A percentile compares a stretch with the other conserved stretches of the same genome.
phyloP scores from a whole-genome alignment of 2,888 invertebrate genomes.

The Eilema griseolum region DNA sequence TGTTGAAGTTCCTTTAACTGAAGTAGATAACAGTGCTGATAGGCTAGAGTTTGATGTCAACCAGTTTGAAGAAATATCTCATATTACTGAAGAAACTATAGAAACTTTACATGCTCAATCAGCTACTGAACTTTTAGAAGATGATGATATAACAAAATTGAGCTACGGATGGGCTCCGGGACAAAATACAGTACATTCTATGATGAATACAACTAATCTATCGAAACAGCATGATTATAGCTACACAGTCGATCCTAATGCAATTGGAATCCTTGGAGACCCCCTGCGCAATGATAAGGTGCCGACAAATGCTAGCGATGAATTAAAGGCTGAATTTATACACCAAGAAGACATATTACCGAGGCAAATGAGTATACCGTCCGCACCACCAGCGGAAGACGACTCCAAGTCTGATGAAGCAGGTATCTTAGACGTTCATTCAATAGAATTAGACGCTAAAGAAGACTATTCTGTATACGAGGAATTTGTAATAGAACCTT shows the following conservation, averaged over 20 bases:
- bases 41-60: constrained; percentile 52
- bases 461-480: constrained; percentile 78
- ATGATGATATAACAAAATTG: constrained; percentile 43
- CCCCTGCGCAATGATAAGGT: constrained; percentile 67
- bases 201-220: constrained; percentile 14
- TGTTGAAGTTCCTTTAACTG: constrained; percentile 68
- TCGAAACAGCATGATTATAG: constrained; percentile 55
- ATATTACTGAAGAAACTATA: constrained; percentile 74
- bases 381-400: constrained; percentile 73
- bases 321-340: constrained; percentile 72
- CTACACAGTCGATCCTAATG: constrained; percentile 58
- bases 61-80: constrained; percentile 67
- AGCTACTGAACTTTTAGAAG: constrained; percentile 66
- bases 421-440: constrained; percentile 74
- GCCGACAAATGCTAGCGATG: constrained; percentile 72
- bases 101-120: constrained; percentile 73
- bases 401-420: constrained; percentile 75
- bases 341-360: constrained; percentile 65
- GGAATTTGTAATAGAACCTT: constrained; percentile 77
- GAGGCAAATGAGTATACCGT: constrained; percentile 65
- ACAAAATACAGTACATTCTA: constrained; percentile 28
- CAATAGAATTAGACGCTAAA: constrained; percentile 81
- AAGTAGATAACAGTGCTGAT: constrained; percentile 51
- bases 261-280: constrained; percentile 65
- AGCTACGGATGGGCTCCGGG: constrained; percentile 69